Conservation (phyloP, 2,113 vertebrate species). For the Irena cyanogastra region DNA sequence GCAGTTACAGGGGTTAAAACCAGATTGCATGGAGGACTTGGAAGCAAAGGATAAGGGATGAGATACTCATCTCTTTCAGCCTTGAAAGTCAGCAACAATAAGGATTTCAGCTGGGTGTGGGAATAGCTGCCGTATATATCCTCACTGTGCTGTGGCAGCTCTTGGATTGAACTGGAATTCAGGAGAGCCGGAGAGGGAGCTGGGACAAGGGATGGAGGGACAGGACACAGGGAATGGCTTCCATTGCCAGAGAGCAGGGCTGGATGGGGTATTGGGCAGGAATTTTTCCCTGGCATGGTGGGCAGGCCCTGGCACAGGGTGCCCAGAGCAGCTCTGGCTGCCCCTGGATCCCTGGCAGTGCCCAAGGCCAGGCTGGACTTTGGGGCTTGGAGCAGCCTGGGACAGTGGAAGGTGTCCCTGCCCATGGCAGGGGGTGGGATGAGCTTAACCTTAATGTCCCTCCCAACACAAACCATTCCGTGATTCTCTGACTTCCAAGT, state of each 20-base stretch:
- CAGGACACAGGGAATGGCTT: not conserved
- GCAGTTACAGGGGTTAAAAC: not conserved
- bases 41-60: not conserved
- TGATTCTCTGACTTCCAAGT: not conserved
- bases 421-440: not conserved
- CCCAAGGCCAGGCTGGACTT: accelerated
- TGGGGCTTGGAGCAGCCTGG: not conserved
- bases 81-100: not conserved
- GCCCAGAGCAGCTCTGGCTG: not conserved
- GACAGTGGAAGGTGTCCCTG: not conserved
- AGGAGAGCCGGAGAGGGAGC: not conserved
- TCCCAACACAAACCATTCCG: not conserved
- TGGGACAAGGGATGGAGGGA: not conserved
- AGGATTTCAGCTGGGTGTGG: not conserved
- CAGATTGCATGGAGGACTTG: not conserved
- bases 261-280: not conserved
- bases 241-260: accelerated
- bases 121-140: not conserved
- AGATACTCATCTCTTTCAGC: not conserved
- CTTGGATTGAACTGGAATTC: not conserved
- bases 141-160: not conserved
- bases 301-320: not conserved
- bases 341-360: not conserved
- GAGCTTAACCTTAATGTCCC: no score
- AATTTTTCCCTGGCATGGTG: not conserved